Conservation (phyloP, 2,888 invertebrate species). For the Conistra vaccinii region DNA sequence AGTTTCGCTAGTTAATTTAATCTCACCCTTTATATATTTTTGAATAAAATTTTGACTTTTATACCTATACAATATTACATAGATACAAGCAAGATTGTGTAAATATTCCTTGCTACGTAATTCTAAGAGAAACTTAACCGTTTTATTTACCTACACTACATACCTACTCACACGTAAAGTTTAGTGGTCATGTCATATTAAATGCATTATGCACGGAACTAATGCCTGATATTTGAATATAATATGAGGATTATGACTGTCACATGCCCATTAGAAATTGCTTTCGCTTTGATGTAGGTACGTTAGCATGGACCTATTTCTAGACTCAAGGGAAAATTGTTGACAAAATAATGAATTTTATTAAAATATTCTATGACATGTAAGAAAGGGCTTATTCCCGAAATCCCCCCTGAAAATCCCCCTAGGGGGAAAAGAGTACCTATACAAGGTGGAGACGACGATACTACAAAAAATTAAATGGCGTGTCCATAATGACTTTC, state of each 20-base stretch:
- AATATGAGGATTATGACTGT: conserved; percentile 55
- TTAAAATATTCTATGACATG: neutral
- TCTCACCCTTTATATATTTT: neutral
- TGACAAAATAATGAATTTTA: neutral
- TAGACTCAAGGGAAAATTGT: conserved; percentile 26
- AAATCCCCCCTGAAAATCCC: too few species aligned
- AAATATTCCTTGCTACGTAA: neutral
- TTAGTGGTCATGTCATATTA: conserved; percentile 38
- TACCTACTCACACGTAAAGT: conserved; percentile 19
- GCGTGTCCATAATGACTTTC: too few species aligned
- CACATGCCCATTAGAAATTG: conserved; percentile 38
- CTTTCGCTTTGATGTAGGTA: conserved; percentile 30
- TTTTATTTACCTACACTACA: conserved; percentile 15
- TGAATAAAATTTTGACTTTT: neutral
- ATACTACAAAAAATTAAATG: too few species aligned
- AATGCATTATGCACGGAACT: conserved; percentile 45
- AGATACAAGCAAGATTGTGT: neutral
- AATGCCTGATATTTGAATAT: conserved; percentile 48
- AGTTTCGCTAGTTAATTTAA: neutral
- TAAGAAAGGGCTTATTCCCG: neutral
- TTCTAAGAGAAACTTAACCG: conserved; percentile 11
- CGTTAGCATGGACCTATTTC: conserved; percentile 17
- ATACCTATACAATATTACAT: neutral
- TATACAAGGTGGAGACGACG: too few species aligned
- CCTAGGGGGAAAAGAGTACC: too few species aligned